Percentiles rank a stretch among this genome's conserved stretches.
Evolutionary conservation across 1,140 invertebrate species (phyloP).

Genomic region (Rhopalosiphum maidis): DNA sequence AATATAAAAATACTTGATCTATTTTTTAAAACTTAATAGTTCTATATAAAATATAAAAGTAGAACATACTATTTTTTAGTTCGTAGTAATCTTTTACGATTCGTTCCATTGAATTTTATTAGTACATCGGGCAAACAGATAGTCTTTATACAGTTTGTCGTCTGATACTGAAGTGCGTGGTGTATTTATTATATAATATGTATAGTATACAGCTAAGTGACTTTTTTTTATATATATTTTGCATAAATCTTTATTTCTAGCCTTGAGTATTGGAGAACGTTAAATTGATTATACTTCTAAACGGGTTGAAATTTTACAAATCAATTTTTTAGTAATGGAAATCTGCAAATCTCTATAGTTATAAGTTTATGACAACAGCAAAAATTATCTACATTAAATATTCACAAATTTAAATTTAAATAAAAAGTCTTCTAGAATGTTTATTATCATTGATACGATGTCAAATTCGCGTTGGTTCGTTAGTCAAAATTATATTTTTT

Average conservation of each 20-base stretch:
- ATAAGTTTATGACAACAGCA: background rate
- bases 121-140: background rate
- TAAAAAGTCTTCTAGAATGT: background rate
- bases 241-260: background rate
- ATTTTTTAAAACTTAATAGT: background rate
- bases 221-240: background rate
- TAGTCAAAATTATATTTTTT: background rate
- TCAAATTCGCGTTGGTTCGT: background rate
- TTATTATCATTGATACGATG: background rate
- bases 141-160: background rate
- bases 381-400: background rate
- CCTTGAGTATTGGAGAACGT: constrained; percentile 22
- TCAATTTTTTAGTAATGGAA: background rate
- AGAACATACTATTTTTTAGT: background rate
- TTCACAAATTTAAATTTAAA: background rate
- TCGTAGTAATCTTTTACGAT: background rate
- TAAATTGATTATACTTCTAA: background rate
- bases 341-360: background rate
- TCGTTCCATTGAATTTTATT: background rate
- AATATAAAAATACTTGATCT: background rate
- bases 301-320: background rate
- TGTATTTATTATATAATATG: background rate
- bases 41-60: background rate
- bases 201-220: background rate
- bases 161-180: background rate